Evolutionary conservation across 2,797 vertebrate genomes (phyloP).

Genomic region (Scolopax bukidnonensis): DNA sequence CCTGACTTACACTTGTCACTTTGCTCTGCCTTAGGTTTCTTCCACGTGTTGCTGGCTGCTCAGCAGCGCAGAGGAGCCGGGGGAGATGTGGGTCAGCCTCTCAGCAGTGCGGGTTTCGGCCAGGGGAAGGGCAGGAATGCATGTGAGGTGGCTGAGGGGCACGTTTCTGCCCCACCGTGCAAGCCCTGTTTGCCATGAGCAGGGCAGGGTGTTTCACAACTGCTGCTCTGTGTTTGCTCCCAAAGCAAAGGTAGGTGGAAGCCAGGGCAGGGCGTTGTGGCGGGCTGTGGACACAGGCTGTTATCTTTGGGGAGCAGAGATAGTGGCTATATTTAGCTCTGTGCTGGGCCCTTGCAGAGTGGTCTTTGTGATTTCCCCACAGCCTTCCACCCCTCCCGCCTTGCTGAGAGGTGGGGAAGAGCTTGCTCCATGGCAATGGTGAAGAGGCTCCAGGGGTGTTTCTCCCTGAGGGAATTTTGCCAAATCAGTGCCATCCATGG

Average conservation of each 20-base stretch:
- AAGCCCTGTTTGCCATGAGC: background rate
- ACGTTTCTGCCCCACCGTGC: accelerated
- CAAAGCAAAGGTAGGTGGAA: slow-evolving; percentile 49
- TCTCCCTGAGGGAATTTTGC: background rate
- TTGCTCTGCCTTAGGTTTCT: background rate
- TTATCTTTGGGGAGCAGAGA: slow-evolving; percentile 43
- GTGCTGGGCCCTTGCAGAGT: background rate
- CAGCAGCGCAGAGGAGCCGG: accelerated
- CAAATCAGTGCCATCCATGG: background rate
- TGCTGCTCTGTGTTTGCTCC: background rate
- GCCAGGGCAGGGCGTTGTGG: background rate
- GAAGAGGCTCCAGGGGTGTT: background rate
- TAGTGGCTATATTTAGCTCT: slow-evolving; percentile 59
- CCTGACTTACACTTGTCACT: background rate
- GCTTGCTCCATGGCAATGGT: background rate
- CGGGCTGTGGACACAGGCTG: slow-evolving; percentile 3
- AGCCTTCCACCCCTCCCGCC: background rate
- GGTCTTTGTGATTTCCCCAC: slow-evolving; percentile 22
- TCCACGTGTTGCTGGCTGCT: accelerated
- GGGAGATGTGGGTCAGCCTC: background rate
- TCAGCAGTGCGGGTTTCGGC: background rate
- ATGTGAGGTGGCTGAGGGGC: background rate
- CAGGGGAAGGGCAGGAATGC: background rate
- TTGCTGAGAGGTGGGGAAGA: background rate
- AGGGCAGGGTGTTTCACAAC: background rate